These are phyloP conservation scores for Porites divaricata DNA, from an alignment of 92 coral and sea anemone species.

Conservation along the genomic window DNA sequence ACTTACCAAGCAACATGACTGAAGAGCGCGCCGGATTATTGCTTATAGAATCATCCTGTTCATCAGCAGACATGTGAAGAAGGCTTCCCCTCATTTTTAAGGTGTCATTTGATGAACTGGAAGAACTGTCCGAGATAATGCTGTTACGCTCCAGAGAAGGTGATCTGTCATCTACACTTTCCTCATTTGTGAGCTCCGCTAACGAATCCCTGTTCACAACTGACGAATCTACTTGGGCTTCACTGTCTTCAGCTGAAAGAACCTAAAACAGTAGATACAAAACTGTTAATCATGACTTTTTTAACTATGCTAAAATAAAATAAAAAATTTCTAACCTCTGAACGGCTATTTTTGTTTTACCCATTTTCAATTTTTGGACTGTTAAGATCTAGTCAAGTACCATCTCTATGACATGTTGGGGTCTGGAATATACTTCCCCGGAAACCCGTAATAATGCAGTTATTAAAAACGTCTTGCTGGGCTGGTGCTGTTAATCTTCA, in stretches of 20 bases:
- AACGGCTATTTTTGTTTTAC: too few species aligned
- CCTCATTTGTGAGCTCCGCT: constrained; percentile 85
- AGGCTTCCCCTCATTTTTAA: constrained; percentile 76
- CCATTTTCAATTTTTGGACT: too few species aligned
- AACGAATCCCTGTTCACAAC: constrained; percentile 48
- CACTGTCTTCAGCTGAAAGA: constrained; percentile 48
- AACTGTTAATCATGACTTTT: neutral
- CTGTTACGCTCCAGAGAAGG: constrained; percentile 65
- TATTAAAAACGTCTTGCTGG: too few species aligned
- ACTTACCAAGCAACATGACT: constrained; percentile 81
- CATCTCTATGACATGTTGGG: too few species aligned
- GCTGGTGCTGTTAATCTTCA: too few species aligned
- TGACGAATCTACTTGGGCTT: constrained; percentile 19
- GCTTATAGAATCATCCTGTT: constrained; percentile 71
- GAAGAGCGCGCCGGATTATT: constrained; percentile 80
- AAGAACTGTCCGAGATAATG: constrained; percentile 83
- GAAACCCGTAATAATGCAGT: too few species aligned
- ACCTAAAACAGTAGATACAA: constrained; percentile 22
- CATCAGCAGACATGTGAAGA: constrained; percentile 70
- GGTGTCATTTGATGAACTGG: constrained; percentile 83
- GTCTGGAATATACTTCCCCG: too few species aligned
- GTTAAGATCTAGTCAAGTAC: too few species aligned
- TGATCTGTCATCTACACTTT: constrained; percentile 90
- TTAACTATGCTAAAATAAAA: too few species aligned
- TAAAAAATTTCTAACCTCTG: too few species aligned